Evolutionary conservation across 1,140 invertebrate genomes (phyloP), one percentile per base, ranked within the genome.

Genomic region (Dendrolimus kikuchii): DNA sequence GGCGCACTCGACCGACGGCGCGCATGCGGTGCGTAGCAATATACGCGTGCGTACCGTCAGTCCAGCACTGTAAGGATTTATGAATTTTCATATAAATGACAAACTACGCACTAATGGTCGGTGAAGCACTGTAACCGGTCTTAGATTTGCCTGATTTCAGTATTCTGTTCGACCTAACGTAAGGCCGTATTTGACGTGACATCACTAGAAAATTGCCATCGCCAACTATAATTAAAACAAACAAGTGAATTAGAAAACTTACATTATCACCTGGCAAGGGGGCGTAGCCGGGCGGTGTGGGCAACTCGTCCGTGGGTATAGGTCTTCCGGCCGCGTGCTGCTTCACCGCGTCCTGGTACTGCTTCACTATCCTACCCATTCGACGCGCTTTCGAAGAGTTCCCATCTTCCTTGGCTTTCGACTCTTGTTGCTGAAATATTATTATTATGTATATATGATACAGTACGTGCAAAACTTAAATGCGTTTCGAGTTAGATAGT

Each of bases 301-400:
- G 97, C 49, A 99, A 79, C 62, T 98, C 96, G 53, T 97, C 95
- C 55, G 92, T 89, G 43, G 92, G 88, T 9, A 98, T 88, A 0
- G 93, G 84, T 78, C 92, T 93, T 5, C 96, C 96, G 7, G 90
- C 90, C 64, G 93, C 92, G 62, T 95, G 88, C 6, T 90, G 71
- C 83, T 93, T 94, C 44, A 99, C 93, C 7, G 97, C 97, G 73
- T 96, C 93, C 80, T 96, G 91, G 77, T 96, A 99, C 87, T 99
- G 96, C 85, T 98, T 98, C 23, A 96, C 93, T 71, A 99, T 98
- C 55, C 97, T 90, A 0, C 94, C 94, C 88, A 97, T 95, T 61
- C 96, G 89, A 58, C 97, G 88, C 0, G 92, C 93, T 88, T 99
- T 99, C 36, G 95, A 93, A 0, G 90, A 87, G 73, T 99, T 97